phyloP scores from a whole-genome alignment of 2,888 invertebrate species.

The Drosophila affinis region DNA sequence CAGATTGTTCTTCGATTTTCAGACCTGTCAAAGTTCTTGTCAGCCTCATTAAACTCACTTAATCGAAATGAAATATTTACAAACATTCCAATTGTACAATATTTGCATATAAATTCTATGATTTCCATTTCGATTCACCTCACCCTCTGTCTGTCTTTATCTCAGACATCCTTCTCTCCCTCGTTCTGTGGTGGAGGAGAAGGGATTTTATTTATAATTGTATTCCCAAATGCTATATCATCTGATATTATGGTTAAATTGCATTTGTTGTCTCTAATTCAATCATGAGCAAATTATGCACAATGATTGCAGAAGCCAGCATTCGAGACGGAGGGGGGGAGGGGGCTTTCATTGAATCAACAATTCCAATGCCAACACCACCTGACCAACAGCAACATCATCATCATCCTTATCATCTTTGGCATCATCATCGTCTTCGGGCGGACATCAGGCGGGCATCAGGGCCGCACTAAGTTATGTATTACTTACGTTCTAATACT shows the following conservation, averaged over 20 bases:
- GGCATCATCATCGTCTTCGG: slow-evolving; percentile 24
- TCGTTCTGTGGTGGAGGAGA: neutral
- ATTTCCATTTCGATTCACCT: slow-evolving; percentile 1
- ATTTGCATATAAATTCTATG: neutral
- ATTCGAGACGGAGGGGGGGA: neutral
- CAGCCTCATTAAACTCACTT: neutral
- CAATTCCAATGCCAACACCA: slow-evolving; percentile 24
- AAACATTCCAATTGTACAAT: neutral
- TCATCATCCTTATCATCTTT: slow-evolving; percentile 19
- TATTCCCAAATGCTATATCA: slow-evolving; percentile 1
- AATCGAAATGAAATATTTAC: slow-evolving; percentile 3
- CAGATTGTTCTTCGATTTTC: neutral
- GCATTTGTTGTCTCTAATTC: slow-evolving; percentile 28
- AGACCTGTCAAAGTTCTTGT: neutral
- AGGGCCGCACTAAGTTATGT: slow-evolving; percentile 50
- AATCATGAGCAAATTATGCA: slow-evolving; percentile 47
- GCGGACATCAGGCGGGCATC: slow-evolving; percentile 1
- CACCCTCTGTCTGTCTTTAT: neutral
- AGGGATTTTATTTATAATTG: neutral
- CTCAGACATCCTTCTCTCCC: too few species aligned
- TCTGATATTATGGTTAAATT: slow-evolving; percentile 4
- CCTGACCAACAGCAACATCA: slow-evolving; percentile 33
- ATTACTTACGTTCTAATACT: slow-evolving; percentile 54
- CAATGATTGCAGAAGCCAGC: slow-evolving; percentile 34
- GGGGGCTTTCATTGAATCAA: slow-evolving; percentile 37